Conservation (phyloP, 2,797 vertebrate genomes). For the Carapus acus region DNA sequence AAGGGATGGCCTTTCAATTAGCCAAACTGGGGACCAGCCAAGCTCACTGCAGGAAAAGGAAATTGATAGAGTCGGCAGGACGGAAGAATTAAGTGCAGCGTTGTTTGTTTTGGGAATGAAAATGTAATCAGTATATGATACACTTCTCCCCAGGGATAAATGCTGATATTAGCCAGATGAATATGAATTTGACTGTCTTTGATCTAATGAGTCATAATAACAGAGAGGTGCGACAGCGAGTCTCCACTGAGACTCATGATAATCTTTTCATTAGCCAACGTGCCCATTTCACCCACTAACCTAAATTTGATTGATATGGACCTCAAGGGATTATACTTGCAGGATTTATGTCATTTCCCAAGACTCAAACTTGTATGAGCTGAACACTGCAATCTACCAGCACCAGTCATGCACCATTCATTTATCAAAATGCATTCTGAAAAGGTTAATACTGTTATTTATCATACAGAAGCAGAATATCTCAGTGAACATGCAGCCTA, state of each 20-base stretch:
- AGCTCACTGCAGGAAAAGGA: no score
- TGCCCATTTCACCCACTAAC: constrained; percentile 18
- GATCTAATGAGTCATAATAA: constrained; percentile 42
- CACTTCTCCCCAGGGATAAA: constrained; percentile 17
- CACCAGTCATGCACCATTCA: background rate
- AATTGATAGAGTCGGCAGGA: background rate
- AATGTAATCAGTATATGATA: constrained; percentile 22
- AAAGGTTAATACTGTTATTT: background rate
- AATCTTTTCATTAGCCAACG: constrained; percentile 23
- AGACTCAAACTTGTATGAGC: background rate
- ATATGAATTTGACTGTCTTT: constrained; percentile 37
- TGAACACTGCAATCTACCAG: background rate
- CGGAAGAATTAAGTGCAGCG: background rate
- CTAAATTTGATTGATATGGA: constrained; percentile 31
- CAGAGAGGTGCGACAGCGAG: constrained; percentile 16
- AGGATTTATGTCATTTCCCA: constrained; percentile 9
- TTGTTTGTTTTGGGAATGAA: background rate
- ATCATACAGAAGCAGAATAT: background rate
- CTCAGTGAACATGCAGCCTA: background rate
- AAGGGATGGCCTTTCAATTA: no score
- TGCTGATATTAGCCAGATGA: constrained; percentile 24
- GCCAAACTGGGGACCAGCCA: no score
- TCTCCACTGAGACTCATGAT: constrained; percentile 30
- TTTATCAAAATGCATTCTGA: background rate
- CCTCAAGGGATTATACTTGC: background rate